Conservation (phyloP, 2,888 invertebrate genomes). For the Melikaiella ostensackeni region DNA sequence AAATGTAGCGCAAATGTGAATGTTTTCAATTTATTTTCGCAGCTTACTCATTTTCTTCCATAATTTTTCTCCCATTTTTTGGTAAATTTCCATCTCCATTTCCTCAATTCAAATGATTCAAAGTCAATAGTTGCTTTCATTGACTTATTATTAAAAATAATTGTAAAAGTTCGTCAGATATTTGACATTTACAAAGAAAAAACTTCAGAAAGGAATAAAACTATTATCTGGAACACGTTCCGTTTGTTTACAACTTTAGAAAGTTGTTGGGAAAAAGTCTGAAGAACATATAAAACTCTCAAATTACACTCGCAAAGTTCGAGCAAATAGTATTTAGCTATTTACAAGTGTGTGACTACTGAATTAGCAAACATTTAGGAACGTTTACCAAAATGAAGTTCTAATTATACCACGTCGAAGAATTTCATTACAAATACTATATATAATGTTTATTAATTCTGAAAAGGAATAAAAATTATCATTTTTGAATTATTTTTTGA, state of each 20-base stretch:
- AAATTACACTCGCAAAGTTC: neutral
- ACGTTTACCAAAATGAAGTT: slow-evolving; percentile 9
- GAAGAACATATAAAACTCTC: neutral
- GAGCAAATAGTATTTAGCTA: slow-evolving; percentile 23
- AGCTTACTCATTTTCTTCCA: neutral
- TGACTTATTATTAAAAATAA: neutral
- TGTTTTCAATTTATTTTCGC: neutral
- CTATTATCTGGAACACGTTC: neutral
- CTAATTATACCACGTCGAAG: neutral
- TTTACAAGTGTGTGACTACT: slow-evolving; percentile 19
- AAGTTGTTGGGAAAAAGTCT: neutral
- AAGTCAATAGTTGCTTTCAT: neutral
- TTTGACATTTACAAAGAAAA: neutral
- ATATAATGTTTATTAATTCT: neutral
- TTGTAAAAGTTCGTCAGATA: neutral
- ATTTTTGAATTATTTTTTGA: no score
- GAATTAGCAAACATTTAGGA: slow-evolving; percentile 26
- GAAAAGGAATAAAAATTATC: no score
- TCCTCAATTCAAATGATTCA: neutral
- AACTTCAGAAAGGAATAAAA: neutral
- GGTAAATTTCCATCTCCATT: neutral
- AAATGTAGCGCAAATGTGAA: neutral
- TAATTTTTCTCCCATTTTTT: neutral
- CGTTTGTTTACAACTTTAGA: neutral
- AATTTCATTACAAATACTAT: neutral